phyloP scores from a whole-genome alignment of 2,888 invertebrate species.

The Eupsilia transversa region DNA sequence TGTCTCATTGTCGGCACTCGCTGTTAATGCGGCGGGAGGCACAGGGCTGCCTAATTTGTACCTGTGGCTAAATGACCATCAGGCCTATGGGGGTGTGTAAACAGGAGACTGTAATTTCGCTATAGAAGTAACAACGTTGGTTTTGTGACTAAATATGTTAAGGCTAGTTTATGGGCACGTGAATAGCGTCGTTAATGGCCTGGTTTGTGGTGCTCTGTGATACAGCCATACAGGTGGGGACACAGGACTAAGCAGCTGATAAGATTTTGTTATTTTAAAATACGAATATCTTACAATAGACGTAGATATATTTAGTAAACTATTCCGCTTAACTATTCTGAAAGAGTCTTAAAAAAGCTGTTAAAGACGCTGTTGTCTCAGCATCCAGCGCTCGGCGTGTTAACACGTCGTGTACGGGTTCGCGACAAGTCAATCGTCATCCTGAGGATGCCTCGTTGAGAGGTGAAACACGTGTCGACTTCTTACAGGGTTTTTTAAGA shows the following conservation, averaged over 20 bases:
- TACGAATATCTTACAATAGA: not conserved
- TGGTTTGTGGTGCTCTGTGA: not conserved
- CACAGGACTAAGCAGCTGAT: not conserved
- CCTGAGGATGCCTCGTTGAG: too few species aligned
- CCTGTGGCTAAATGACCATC: slow-evolving; percentile 11
- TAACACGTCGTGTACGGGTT: too few species aligned
- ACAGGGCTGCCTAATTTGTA: slow-evolving; percentile 61
- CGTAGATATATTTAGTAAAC: too few species aligned
- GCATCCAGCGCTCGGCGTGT: too few species aligned
- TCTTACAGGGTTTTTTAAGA: too few species aligned
- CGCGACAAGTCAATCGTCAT: too few species aligned
- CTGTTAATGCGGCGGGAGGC: slow-evolving; percentile 58
- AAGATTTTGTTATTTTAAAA: not conserved
- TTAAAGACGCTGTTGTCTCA: too few species aligned
- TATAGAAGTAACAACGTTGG: not conserved
- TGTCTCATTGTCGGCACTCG: slow-evolving; percentile 66
- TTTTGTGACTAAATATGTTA: not conserved
- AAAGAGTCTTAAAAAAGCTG: too few species aligned
- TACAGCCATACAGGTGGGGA: not conserved
- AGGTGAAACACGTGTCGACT: too few species aligned
- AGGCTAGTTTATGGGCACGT: not conserved
- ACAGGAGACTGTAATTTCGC: slow-evolving; percentile 3
- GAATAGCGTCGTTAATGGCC: too few species aligned
- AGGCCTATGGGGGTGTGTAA: not conserved
- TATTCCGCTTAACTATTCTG: too few species aligned